These are phyloP conservation scores for Macaria notata DNA, from an alignment of 2,888 invertebrate genomes.

Conservation along the genomic window DNA sequence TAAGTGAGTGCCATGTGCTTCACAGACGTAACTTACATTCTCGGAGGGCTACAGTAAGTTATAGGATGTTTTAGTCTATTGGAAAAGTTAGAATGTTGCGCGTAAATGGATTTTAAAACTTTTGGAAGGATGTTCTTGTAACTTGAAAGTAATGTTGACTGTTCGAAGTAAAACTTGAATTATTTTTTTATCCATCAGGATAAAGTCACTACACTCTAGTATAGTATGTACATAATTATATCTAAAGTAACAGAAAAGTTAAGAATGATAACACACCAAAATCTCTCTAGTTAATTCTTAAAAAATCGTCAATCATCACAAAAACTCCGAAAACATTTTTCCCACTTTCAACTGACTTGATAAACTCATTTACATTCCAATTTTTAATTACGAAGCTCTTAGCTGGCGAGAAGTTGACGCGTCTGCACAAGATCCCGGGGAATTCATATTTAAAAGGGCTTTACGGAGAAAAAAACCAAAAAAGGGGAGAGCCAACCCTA, in stretches of 20 bases:
- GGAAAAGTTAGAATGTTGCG: background rate
- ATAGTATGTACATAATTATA: too few relatives aligned
- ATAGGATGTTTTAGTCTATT: slow-evolving; percentile 10
- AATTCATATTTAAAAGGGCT: slow-evolving; percentile 64
- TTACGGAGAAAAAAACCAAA: slow-evolving; percentile 58
- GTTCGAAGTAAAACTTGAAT: too few relatives aligned
- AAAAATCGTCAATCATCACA: too few relatives aligned
- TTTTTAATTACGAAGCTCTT: slow-evolving; percentile 30
- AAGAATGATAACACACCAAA: too few relatives aligned
- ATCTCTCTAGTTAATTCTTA: too few relatives aligned
- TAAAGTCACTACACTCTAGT: too few relatives aligned
- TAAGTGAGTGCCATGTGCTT: slow-evolving; percentile 22
- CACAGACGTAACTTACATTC: slow-evolving; percentile 14
- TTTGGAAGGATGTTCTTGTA: too few relatives aligned
- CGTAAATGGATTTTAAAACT: slow-evolving; percentile 1
- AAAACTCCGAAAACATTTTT: background rate
- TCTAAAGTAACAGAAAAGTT: too few relatives aligned
- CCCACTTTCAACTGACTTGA: slow-evolving; percentile 1
- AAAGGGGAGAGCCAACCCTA: slow-evolving; percentile 69
- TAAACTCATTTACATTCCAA: slow-evolving; percentile 28
- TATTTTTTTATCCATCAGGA: too few relatives aligned
- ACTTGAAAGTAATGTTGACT: too few relatives aligned
- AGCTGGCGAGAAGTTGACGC: slow-evolving; percentile 34
- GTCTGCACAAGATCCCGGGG: slow-evolving; percentile 50
- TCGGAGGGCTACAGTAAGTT: slow-evolving; percentile 9